Evolutionary conservation across 2,113 vertebrate species (phyloP), one percentile per base, ranked within the genome.

Genomic region (Istiophorus platypterus): DNA sequence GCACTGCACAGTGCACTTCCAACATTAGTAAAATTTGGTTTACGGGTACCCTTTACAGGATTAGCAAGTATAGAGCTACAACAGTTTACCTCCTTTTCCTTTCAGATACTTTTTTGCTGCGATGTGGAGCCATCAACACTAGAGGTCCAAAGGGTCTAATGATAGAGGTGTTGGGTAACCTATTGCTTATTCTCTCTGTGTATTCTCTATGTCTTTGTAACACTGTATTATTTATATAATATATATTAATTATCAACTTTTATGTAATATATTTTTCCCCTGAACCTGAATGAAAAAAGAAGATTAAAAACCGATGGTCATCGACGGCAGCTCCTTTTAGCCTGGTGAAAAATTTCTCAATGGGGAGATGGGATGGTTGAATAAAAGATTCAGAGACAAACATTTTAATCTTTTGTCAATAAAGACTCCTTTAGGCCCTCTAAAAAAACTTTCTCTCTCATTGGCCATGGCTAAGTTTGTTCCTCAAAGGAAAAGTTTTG

Each of bases 371-470:
- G 39, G 41, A 75, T 11, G 34, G 59, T 26, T 70, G 64, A 58
- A 76, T 31, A 62, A 76, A 27, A 77, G 22, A 71, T 77, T 52
- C 37, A 76, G 51, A 73, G 29, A 45, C 24, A 72, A 81, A 71
- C 37, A 75, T 54, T 72, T 51, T 0, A 75, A 66, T 75, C 45
- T 45, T 67, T 78, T 54, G 69, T 89, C 65, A 78, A 72, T 72
- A 76, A 67, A 57, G 31, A 13, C 45, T 61, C 14, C 37, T 17
- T 57, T 29, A 27, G 49, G 4, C 5, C 9, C 11, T 47, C 15
- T 56, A 76, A 26, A 31, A 26, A 31, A 81, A 65, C 13, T 52
- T 37, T 49, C 22, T 58, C 17, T 57, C 13, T 24, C 26, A 22
- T 42, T 42, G 72, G 57, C 42, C 2, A 8, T 67, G 20, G 45